Evolutionary conservation across 2,113 vertebrate species (phyloP).

Genomic region (Heterotilapia buettikoferi): DNA sequence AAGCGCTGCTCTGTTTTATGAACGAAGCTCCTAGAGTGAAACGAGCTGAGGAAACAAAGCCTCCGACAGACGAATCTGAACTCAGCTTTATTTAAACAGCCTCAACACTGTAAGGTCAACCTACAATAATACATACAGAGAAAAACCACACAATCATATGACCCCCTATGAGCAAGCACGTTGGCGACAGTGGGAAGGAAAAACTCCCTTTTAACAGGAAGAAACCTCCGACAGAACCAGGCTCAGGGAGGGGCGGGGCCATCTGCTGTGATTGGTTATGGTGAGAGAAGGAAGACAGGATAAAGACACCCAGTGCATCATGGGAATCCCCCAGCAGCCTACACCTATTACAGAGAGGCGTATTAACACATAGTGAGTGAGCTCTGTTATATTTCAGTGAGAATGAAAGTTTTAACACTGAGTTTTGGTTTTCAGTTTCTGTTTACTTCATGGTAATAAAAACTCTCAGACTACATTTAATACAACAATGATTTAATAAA

Average conservation of each 20-base stretch:
- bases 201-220: neutral
- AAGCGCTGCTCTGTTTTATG: neutral
- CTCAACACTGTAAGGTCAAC: neutral
- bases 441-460: neutral
- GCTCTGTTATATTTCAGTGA: neutral
- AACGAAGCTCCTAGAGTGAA: neutral
- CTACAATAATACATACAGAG: neutral
- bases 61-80: neutral
- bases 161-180: neutral
- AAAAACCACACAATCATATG: neutral
- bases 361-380: neutral
- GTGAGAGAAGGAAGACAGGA: neutral
- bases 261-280: neutral
- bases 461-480: neutral
- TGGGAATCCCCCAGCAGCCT: neutral
- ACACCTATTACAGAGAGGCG: neutral
- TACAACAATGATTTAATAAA: neutral
- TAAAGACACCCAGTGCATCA: neutral
- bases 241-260: neutral
- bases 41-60: neutral
- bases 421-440: neutral
- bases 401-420: neutral
- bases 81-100: neutral
- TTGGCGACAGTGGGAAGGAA: neutral
- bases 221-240: neutral